Percentiles rank a stretch among this genome's conserved stretches.
Conservation (phyloP, 1,140 invertebrate species). For the Paralvinella palmiformis region DNA sequence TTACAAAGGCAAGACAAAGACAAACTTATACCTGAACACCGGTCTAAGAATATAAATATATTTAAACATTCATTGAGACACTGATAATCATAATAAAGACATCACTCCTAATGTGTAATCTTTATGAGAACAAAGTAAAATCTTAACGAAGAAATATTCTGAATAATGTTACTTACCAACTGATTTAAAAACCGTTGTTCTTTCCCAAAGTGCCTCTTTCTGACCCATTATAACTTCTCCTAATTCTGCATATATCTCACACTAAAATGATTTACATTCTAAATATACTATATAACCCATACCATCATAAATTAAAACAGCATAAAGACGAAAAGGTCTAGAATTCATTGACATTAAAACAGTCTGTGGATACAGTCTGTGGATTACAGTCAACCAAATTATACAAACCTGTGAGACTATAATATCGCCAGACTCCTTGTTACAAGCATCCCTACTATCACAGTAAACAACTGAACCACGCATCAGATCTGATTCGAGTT, state of each 20-base stretch:
- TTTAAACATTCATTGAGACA: too few species aligned
- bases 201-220: slow-evolving; percentile 28
- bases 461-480: slow-evolving; percentile 36
- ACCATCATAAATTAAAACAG: neutral
- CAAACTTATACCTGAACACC: too few species aligned
- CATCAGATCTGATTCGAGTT: slow-evolving; percentile 44
- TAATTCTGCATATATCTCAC: slow-evolving; percentile 45
- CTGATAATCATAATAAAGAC: too few species aligned
- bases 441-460: slow-evolving; percentile 43
- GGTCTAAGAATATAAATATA: too few species aligned
- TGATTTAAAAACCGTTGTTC: slow-evolving; percentile 48
- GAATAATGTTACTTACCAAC: slow-evolving; percentile 35
- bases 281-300: neutral
- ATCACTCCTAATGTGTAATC: too few species aligned
- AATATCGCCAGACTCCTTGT: slow-evolving; percentile 46
- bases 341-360: neutral
- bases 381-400: neutral
- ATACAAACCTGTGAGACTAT: slow-evolving; percentile 40
- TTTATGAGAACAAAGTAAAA: too few species aligned
- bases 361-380: neutral
- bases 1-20: too few species aligned
- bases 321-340: neutral
- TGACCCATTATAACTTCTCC: slow-evolving; percentile 43
- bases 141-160: too few species aligned
- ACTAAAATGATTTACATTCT: slow-evolving; percentile 25